Evolutionary conservation across 2,888 invertebrate genomes (phyloP), one percentile per base, ranked within the genome.

Genomic region (Biston stratarius): DNA sequence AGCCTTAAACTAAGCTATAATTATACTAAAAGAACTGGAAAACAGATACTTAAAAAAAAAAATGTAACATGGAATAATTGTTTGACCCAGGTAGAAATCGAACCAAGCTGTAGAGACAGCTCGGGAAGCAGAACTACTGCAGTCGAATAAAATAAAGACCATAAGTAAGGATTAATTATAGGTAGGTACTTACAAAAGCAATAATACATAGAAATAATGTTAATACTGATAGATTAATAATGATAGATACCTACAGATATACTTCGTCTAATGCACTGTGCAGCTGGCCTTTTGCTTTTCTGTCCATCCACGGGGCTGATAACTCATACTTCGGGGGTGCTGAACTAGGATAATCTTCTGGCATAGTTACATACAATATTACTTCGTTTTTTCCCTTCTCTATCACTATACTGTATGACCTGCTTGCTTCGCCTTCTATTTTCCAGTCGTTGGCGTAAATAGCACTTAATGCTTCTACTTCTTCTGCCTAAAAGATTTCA

Each of bases 371-470:
- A 81, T 95, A 95, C n/a, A 96, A 83, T 64, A 91, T 92, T 0
- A 95, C 95, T 75, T 94, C 91, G 71, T 90, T 88, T 60, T 91
- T 90, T 44, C 87, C 89, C 51, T 94, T 94, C 44, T 82, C 84
- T 53, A 96, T 88, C 70, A 87, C 90, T n/a, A 97, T 95, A 73
- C 94, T 95, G 81, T 95, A 97, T 0, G 94, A 92, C 70, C 92
- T 91, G 44, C 93, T 89, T 24, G 87, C 88, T 61, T 92, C 94
- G 79, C 95, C 94, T 70, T 96, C 95, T 6, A 91, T 91, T 64
- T 90, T 91, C 95, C 96, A 97, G 74, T 97, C 96, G 33, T 95
- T 90, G 3, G 94, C 95, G 81, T 97, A 97, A 73, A 97, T 97
- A 5, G 97, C 95, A 71, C 93, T 91, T 15, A 97, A 86, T 0